Percentiles rank a stretch among this genome's conserved stretches.
Evolutionary conservation across 2,888 invertebrate species (phyloP).

Genomic region (Drosophila maculinotata): DNA sequence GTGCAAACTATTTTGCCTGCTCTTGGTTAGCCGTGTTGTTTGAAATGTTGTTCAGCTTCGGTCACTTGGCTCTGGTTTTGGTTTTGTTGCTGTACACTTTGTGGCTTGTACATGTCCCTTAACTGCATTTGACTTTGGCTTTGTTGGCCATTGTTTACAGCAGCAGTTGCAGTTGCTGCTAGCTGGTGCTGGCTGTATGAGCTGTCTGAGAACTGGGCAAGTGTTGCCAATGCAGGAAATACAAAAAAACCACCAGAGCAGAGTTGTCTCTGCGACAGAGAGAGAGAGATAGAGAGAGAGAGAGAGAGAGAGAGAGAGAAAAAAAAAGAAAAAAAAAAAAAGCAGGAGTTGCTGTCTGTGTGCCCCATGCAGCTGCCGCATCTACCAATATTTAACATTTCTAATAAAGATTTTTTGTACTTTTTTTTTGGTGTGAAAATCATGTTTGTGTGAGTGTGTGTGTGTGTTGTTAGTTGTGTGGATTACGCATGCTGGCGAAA

Average conservation of each 20-base stretch:
- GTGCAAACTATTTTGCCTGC: not conserved
- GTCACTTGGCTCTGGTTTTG: constrained; percentile 37
- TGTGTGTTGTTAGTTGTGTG: constrained; percentile 14
- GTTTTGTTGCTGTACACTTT: constrained; percentile 26
- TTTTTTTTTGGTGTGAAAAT: constrained; percentile 36
- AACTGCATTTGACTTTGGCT: constrained; percentile 58
- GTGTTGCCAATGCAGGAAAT: constrained; percentile 20
- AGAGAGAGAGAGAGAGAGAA: too few relatives aligned
- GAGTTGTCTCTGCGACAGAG: not conserved
- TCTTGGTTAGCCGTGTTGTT: constrained; percentile 6
- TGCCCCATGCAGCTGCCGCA: constrained; percentile 18
- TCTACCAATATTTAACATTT: constrained; percentile 44
- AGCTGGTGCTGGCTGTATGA: not conserved
- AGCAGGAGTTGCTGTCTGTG: constrained; percentile 4
- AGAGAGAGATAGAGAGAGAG: too few relatives aligned
- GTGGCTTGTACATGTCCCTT: constrained; percentile 48
- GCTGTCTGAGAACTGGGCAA: constrained; percentile 12
- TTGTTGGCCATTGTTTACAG: constrained; percentile 41
- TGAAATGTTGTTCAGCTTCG: constrained; percentile 35
- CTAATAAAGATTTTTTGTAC: constrained; percentile 51
- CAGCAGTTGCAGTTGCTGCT: constrained; percentile 20
- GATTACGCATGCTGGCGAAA: constrained; percentile 18
- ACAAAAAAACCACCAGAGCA: constrained; percentile 24
- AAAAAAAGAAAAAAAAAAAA: too few relatives aligned
- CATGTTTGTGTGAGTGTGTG: constrained; percentile 11